phyloP scores from a whole-genome alignment of 2,888 invertebrate species.

The Isoperla grammatica region DNA sequence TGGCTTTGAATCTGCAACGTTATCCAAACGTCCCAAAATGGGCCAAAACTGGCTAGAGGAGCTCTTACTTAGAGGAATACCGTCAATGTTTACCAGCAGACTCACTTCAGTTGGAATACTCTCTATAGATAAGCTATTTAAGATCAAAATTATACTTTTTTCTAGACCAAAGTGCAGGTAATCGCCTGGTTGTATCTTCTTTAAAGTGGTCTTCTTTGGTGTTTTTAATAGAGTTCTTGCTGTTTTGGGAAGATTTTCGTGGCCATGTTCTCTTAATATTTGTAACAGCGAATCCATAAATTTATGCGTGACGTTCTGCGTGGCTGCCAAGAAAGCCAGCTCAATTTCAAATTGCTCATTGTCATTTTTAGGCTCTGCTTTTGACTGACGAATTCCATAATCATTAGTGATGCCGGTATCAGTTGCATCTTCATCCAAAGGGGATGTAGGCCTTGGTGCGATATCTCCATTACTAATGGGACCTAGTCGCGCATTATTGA shows the following conservation, averaged over 20 bases:
- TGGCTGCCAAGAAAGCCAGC: slow-evolving; percentile 4
- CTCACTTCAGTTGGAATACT: background rate
- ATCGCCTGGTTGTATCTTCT: background rate
- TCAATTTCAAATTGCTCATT: background rate
- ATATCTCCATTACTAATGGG: too few species aligned
- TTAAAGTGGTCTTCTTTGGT: background rate
- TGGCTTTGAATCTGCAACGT: background rate
- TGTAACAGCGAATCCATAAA: background rate
- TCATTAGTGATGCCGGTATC: too few species aligned
- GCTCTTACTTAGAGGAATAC: slow-evolving; percentile 29
- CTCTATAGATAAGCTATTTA: background rate
- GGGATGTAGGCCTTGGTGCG: too few species aligned
- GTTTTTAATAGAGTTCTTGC: slow-evolving; percentile 14
- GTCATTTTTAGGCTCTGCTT: background rate
- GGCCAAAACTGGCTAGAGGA: slow-evolving; percentile 30
- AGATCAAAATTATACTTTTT: slow-evolving; percentile 1
- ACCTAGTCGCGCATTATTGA: too few species aligned
- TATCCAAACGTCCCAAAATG: slow-evolving; percentile 22
- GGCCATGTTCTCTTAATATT: slow-evolving; percentile 6
- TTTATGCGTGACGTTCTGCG: slow-evolving; percentile 8
- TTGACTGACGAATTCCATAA: too few species aligned
- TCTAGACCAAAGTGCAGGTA: slow-evolving; percentile 16
- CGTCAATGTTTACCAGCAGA: slow-evolving; percentile 23
- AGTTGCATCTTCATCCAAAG: too few species aligned
- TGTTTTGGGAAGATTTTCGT: slow-evolving; percentile 7